These are phyloP conservation scores for Andrena flavipes DNA, from an alignment of 2,888 invertebrate species.

Conservation along the genomic window DNA sequence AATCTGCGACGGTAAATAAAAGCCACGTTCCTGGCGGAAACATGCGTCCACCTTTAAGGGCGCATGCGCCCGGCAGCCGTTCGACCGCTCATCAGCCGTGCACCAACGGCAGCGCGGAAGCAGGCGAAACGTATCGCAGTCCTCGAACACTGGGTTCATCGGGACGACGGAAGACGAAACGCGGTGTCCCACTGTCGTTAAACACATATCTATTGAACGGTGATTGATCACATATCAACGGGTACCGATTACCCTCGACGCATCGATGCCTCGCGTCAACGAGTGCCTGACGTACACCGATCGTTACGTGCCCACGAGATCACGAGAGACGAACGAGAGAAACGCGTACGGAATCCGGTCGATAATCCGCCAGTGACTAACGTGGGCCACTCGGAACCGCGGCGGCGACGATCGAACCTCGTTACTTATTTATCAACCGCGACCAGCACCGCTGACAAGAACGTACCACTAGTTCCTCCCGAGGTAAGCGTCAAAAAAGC, in stretches of 20 bases:
- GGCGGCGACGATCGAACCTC: neutral
- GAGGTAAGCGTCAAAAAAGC: neutral
- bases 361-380: neutral
- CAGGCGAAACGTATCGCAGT: neutral
- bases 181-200: neutral
- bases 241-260: neutral
- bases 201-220: neutral
- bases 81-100: neutral
- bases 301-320: neutral
- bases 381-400: no score
- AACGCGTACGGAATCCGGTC: neutral
- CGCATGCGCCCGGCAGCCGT: conserved; percentile 8
- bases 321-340: neutral
- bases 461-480: neutral
- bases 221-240: neutral
- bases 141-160: neutral
- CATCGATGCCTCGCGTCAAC: no score
- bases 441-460: neutral
- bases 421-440: no score
- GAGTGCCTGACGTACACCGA: neutral
- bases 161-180: neutral
- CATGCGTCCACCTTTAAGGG: neutral
- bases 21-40: neutral
- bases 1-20: neutral
- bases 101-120: no score